Evolutionary conservation across 1,140 invertebrate species (phyloP).

Genomic region (Semibalanus balanoides): DNA sequence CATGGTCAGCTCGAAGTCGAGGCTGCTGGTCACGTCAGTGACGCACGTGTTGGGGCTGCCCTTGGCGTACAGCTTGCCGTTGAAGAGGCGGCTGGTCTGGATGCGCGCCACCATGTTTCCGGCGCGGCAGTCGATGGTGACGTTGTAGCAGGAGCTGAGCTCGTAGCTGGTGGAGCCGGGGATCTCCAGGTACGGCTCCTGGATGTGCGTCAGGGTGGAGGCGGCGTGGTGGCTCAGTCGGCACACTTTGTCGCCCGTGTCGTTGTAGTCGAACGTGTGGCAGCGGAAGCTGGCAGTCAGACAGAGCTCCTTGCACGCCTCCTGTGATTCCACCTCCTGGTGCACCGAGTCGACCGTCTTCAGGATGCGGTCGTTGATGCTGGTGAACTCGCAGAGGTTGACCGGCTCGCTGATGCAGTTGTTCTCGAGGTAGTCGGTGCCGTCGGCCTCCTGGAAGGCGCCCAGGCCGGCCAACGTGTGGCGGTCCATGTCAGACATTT

Average conservation of each 20-base stretch:
- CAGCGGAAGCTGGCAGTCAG: constrained; percentile 33
- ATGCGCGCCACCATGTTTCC: constrained; percentile 36
- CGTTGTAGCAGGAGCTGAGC: constrained; percentile 84
- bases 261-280: constrained; percentile 38
- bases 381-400: constrained; percentile 38
- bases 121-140: constrained; percentile 66
- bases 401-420: constrained; percentile 37
- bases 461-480: constrained; percentile 27
- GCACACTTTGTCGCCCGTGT: constrained; percentile 33
- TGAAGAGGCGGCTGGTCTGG: constrained; percentile 38
- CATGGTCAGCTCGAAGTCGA: constrained; percentile 32
- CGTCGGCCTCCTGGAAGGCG: constrained; percentile 18
- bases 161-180: constrained; percentile 55
- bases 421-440: constrained; percentile 28
- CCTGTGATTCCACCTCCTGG: constrained; percentile 26
- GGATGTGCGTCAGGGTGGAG: constrained; percentile 33
- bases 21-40: constrained; percentile 29
- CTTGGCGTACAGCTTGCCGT: constrained; percentile 39
- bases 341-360: constrained; percentile 39
- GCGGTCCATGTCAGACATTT: constrained; percentile 36
- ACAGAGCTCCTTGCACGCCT: constrained; percentile 36
- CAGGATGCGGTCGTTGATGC: constrained; percentile 31
- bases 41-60: constrained; percentile 36
- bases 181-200: constrained; percentile 36
- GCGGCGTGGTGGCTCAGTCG: constrained; percentile 37